Conservation (phyloP, 2,113 vertebrate species). For the Myrmecobius fasciatus region DNA sequence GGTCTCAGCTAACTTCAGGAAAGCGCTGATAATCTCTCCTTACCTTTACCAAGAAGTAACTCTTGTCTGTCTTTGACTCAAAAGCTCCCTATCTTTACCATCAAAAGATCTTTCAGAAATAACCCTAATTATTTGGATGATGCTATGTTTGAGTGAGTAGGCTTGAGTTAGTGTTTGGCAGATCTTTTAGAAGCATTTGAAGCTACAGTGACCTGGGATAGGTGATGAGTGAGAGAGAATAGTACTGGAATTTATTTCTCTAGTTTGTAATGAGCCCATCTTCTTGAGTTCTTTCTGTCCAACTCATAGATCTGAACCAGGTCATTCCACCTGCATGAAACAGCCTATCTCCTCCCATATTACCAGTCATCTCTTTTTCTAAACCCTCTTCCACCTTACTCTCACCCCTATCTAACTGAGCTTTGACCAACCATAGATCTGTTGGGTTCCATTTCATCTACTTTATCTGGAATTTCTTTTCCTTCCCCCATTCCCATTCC, state of each 20-base stretch:
- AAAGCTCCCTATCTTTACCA: not conserved
- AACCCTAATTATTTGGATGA: not conserved
- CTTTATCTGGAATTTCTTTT: not conserved
- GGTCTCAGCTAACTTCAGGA: not conserved
- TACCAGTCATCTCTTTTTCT: not conserved
- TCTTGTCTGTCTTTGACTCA: not conserved
- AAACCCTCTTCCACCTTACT: not conserved
- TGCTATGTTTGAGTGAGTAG: not conserved
- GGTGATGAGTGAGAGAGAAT: not conserved
- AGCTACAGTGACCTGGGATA: not conserved
- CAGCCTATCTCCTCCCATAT: not conserved
- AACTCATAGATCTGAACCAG: not conserved
- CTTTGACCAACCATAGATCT: not conserved
- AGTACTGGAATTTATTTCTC: not conserved
- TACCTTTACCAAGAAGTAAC: not conserved
- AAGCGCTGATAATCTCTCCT: not conserved
- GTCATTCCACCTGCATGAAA: not conserved
- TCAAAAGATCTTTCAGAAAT: not conserved
- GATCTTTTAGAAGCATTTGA: not conserved
- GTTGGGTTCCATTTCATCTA: not conserved
- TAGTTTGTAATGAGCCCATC: not conserved
- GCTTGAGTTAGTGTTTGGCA: not conserved
- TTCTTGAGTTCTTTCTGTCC: not conserved
- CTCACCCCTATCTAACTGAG: not conserved
- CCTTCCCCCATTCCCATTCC: not conserved